Base-by-base conservation (phyloP, 2,113 vertebrate genomes). In the Esox niger region DNA sequence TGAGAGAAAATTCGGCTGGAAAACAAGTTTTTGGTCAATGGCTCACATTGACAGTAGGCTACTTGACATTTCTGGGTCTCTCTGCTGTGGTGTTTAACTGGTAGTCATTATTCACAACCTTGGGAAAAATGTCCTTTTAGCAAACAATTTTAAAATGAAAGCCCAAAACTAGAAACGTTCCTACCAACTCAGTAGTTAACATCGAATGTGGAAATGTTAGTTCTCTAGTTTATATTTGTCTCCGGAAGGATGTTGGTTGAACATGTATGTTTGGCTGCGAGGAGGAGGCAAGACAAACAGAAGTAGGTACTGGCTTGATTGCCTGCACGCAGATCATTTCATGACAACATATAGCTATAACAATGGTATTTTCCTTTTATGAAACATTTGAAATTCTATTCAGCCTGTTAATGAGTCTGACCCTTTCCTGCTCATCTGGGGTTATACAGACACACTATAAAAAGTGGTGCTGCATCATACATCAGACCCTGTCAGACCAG, bases 51-150 rank as follows among this genome's bases (percentile, higher is more conserved):
- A 49, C 46, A 31, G 43, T 57, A n/a, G n/a, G n/a, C n/a, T n/a
- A 59, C 31, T 21, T 74, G 65, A 55, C 64, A 64, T 70, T 58
- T 77, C 62, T 68, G 46, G 65, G 60, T 64, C 62, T 30, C 62
- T 30, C 47, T 8, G 54, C 60, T 55, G 67, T 27, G 58, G 47
- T 8, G n/a, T 31, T 43, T 64, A 6, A 13, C 47, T 43, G 35
- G 58, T 57, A 70, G 10, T 9, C 60, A 30, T 62, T 17, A 32
- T 21, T 21, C 56, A 33, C 26, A 43, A 57, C 3, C 52, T 27
- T 64, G 9, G 1, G 56, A 59, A 60, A 15, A 23, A n/a, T 17
- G 47, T 15, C 5, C 47, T 6, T 52, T 11, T 52, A 52, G 21
- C 17, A 23, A 52, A 52, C 47, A 23, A 23, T 8, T 52, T 21